Evolutionary conservation across 2,113 vertebrate species (phyloP), one percentile per base, ranked within the genome.

Genomic region (Tenebrosternarchus preto): DNA sequence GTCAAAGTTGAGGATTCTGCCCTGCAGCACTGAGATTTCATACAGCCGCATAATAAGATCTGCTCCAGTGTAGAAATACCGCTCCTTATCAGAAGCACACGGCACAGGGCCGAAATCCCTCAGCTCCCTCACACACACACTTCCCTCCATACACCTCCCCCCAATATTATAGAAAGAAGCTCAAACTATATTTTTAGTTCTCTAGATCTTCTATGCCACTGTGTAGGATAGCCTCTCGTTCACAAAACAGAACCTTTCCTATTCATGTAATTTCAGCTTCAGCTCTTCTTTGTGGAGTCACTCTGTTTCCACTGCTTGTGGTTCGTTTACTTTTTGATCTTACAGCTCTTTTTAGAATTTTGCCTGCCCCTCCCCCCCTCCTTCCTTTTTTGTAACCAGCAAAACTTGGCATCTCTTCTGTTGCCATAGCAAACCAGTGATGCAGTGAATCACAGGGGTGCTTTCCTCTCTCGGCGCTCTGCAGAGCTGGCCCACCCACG

Each of bases 391-490:
- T 80, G 73, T 29, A 4, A 82, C 72, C 66, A 43, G 73, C 69
- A 60, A 80, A 75, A 61, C 57, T 74, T 7, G 73, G 63, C 22
- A 64, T 82, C 63, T n/a, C 39, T 63, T 66, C 85, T 80, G 76
- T 73, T 84, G 69, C 82, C 85, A 86, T 80, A 77, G 84, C 83
- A 84, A 76, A 82, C 72, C 75, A 75, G 46, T 22, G 74, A 73
- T 57, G 31, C 69, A 27, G 73, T 36, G 33, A 36, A 4, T 36
- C 33, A 36, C 6, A 24, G 67, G 74, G 20, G 36, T 67, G 66
- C 55, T 73, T 56, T 57, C 43, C n/a, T 19, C 69, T 75, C 72
- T 71, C 24, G 22, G 61, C 27, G 73, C 20, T 11, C 60, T 66
- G n/a, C 60, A 74, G 31, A 74, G 36, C 29, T 80, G 31, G 64